These are phyloP conservation scores for Petrocephalus sullivani DNA, from an alignment of 2,797 vertebrate genomes.

Conservation along the genomic window DNA sequence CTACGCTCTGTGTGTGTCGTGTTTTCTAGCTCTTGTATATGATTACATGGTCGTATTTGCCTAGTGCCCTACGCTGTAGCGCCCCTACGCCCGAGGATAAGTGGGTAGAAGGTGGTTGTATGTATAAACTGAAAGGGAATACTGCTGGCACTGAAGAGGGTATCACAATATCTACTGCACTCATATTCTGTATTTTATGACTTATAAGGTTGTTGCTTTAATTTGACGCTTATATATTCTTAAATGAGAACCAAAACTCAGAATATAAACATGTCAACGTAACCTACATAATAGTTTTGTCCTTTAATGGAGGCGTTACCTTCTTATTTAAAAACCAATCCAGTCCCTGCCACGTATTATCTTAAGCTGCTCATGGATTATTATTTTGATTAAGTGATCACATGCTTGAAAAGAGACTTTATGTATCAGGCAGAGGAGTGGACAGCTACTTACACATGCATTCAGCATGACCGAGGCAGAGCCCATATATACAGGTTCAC, in stretches of 20 bases:
- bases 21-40: neutral
- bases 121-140: neutral
- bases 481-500: neutral
- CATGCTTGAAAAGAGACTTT: constrained; percentile 44
- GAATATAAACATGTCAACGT: neutral
- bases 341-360: constrained; percentile 57
- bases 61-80: neutral
- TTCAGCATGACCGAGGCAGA: neutral
- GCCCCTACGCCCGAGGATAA: neutral
- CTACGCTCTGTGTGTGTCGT: neutral
- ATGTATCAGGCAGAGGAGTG: constrained; percentile 30
- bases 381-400: constrained; percentile 62
- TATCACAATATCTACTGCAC: neutral
- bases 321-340: constrained; percentile 45
- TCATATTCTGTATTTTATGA: neutral
- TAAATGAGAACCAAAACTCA: neutral
- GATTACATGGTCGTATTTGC: neutral
- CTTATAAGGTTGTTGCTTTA: neutral
- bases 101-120: neutral
- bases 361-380: constrained; percentile 67
- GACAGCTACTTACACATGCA: constrained; percentile 25
- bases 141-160: neutral
- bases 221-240: neutral
- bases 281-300: neutral
- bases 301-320: constrained; percentile 50